Evolutionary conservation across 2,113 vertebrate species (phyloP).

Genomic region (Hemiprocne comata): DNA sequence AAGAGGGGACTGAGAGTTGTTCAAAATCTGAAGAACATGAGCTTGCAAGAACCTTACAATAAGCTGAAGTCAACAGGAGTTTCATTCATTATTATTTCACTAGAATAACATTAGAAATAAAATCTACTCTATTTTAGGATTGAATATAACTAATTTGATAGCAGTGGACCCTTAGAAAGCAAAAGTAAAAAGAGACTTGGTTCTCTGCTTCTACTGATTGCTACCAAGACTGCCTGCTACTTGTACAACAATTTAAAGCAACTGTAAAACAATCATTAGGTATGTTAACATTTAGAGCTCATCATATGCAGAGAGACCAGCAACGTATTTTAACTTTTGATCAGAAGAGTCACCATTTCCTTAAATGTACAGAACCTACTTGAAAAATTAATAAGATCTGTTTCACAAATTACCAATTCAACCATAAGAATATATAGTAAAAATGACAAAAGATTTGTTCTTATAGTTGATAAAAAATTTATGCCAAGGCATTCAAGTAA

Average conservation of each 20-base stretch:
- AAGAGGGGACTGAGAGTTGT: not conserved
- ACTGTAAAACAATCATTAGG: not conserved
- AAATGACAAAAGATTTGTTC: slow-evolving; percentile 98
- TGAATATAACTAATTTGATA: not conserved
- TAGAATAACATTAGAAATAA: not conserved
- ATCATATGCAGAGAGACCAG: not conserved
- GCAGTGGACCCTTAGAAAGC: not conserved
- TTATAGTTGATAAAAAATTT: slow-evolving; percentile 95
- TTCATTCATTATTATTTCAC: not conserved
- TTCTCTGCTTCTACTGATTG: not conserved
- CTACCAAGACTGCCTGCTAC: not conserved
- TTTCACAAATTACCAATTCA: slow-evolving; percentile 91
- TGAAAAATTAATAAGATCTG: slow-evolving; percentile 97
- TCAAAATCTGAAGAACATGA: not conserved
- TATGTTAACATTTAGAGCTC: slow-evolving; percentile 41
- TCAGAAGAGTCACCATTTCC: slow-evolving; percentile 63
- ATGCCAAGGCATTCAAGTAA: slow-evolving; percentile 96
- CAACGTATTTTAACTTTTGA: slow-evolving; percentile 58
- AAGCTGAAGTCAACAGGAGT: not conserved
- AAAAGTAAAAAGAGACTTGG: not conserved
- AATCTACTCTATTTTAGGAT: not conserved
- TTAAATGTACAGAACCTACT: slow-evolving; percentile 75
- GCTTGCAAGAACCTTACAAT: not conserved
- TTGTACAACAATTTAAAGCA: slow-evolving; percentile 7
- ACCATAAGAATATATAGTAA: slow-evolving; percentile 79